phyloP scores from a whole-genome alignment of 2,113 vertebrate genomes.

The Silurus meridionalis region DNA sequence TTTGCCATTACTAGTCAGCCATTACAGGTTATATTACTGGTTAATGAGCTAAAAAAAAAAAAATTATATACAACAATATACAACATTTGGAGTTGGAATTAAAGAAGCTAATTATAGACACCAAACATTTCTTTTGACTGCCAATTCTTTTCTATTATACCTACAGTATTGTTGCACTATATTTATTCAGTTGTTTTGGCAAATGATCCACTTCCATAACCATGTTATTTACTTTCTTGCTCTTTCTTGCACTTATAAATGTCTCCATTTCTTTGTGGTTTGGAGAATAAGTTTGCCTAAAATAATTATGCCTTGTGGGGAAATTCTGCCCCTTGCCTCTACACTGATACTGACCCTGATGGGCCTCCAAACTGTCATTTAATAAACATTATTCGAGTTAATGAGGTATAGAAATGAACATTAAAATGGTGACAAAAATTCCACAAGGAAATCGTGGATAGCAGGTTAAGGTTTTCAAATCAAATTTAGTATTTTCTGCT shows the following conservation, averaged over 20 bases:
- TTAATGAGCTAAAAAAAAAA: too few species aligned
- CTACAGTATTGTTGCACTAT: background rate
- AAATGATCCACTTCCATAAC: background rate
- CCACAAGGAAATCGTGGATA: background rate
- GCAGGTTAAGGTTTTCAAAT: background rate
- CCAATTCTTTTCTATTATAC: too few species aligned
- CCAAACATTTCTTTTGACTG: too few species aligned
- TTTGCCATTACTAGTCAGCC: too few species aligned
- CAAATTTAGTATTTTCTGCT: background rate
- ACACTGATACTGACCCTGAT: slow-evolving; percentile 2
- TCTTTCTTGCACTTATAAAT: background rate
- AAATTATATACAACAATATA: too few species aligned
- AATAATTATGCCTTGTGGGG: background rate
- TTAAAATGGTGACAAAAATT: background rate
- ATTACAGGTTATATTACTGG: too few species aligned
- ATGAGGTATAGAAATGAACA: background rate
- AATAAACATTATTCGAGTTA: slow-evolving; percentile 8
- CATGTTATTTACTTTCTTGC: background rate
- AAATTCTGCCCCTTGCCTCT: background rate
- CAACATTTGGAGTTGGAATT: too few species aligned
- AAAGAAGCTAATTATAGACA: too few species aligned
- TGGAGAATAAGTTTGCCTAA: background rate
- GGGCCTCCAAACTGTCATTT: background rate
- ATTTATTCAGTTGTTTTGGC: background rate
- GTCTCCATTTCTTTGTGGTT: background rate